Conservation (phyloP, 2,113 vertebrate species). For the Podarcis raffonei region DNA sequence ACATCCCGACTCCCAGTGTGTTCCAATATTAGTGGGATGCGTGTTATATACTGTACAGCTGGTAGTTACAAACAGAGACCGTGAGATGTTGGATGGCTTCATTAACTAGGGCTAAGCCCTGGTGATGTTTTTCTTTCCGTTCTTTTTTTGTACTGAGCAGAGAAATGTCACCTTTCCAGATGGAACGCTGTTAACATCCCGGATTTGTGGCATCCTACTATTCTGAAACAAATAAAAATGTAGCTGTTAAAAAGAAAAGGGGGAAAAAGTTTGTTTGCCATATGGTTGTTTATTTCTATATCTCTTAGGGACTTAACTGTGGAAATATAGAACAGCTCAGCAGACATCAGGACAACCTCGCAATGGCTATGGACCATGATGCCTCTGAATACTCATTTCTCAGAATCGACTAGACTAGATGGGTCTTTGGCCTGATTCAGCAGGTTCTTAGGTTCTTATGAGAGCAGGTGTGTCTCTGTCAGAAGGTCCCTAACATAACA, state of each 20-base stretch:
- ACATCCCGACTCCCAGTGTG: neutral
- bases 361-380: too few relatives aligned
- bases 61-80: neutral
- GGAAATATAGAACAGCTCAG: slow-evolving; percentile 63
- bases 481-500: slow-evolving; percentile 61
- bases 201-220: slow-evolving; percentile 70
- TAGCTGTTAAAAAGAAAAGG: slow-evolving; percentile 69
- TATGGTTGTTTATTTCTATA: slow-evolving; percentile 77
- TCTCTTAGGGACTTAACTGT: slow-evolving; percentile 56
- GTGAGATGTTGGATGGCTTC: slow-evolving; percentile 35
- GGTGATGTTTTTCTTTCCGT: slow-evolving; percentile 12
- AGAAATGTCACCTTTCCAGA: slow-evolving; percentile 70
- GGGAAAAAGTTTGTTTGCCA: slow-evolving; percentile 71
- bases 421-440: too few relatives aligned
- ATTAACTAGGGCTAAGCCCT: slow-evolving; percentile 6
- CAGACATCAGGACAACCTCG: slow-evolving; percentile 50
- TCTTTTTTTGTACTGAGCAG: slow-evolving; percentile 28
- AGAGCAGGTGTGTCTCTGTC: slow-evolving; percentile 37
- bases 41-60: neutral
- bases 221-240: slow-evolving; percentile 75
- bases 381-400: too few relatives aligned
- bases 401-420: too few relatives aligned
- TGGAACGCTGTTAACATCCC: slow-evolving; percentile 75
- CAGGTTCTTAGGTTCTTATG: too few relatives aligned
- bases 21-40: neutral